phyloP scores from a whole-genome alignment of 92 coral and sea anemone genomes.

The Epizoanthus illoricatus region DNA sequence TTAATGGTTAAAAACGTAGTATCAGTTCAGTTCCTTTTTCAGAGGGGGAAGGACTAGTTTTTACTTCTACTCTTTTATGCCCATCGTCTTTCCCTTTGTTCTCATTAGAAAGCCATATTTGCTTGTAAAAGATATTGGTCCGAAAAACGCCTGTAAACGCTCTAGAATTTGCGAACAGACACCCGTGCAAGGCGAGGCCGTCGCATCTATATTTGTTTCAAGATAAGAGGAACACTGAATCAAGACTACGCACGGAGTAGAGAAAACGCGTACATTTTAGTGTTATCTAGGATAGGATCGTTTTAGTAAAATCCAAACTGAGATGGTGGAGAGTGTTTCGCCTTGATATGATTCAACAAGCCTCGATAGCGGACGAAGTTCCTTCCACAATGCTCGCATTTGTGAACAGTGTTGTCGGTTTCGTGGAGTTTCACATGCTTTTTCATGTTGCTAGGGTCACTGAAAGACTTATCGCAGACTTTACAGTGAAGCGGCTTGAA shows the following conservation, averaged over 20 bases:
- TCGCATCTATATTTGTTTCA: neutral
- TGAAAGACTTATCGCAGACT: conserved; percentile 95
- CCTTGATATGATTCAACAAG: conserved; percentile 76
- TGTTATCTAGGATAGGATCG: neutral
- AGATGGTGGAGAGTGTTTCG: conserved; percentile 68
- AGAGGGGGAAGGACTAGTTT: no score
- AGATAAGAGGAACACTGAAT: neutral
- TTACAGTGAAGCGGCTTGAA: conserved; percentile 96
- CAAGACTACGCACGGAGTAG: neutral
- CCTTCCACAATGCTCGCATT: conserved; percentile 91
- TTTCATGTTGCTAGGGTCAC: conserved; percentile 99
- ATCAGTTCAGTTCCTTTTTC: no score
- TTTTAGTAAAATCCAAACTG: conserved; percentile 25
- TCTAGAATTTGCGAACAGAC: no score
- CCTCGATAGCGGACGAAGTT: conserved; percentile 90
- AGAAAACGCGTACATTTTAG: neutral
- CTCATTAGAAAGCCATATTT: no score
- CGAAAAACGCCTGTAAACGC: no score
- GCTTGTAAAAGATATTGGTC: no score
- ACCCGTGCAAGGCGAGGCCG: neutral
- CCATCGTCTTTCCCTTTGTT: no score
- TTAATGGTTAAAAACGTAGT: no score
- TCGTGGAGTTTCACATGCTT: conserved; percentile 95
- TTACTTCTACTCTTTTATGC: no score
- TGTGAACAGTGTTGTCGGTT: conserved; percentile 89